Conservation (phyloP, 1,140 invertebrate species). For the Pinna nobilis region DNA sequence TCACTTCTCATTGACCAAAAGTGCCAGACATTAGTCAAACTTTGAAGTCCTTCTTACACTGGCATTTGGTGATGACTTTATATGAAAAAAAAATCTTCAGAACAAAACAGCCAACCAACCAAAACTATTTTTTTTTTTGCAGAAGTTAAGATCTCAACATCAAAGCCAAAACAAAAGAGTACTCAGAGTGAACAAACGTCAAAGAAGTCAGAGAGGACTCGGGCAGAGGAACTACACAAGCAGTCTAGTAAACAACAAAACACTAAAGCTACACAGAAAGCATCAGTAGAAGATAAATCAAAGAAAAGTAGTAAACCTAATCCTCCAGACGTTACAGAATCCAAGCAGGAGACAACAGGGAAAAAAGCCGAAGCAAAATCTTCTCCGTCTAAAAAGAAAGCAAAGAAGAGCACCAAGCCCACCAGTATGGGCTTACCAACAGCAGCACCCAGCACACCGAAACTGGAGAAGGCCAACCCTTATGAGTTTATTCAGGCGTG, state of each 20-base stretch:
- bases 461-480: conserved; percentile 67
- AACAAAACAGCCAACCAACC: too few relatives aligned
- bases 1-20: too few relatives aligned
- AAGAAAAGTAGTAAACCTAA: background rate
- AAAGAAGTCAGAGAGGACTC: too few relatives aligned
- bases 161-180: too few relatives aligned
- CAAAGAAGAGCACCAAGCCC: conserved; percentile 28
- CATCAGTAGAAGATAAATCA: conserved; percentile 11
- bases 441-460: conserved; percentile 50
- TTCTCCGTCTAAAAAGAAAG: background rate
- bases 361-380: background rate
- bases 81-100: too few relatives aligned
- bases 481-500: conserved; percentile 72
- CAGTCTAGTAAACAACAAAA: background rate
- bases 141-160: too few relatives aligned
- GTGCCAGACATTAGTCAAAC: too few relatives aligned
- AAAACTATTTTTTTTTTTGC: too few relatives aligned
- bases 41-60: too few relatives aligned
- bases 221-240: too few relatives aligned
- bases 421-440: conserved; percentile 51
- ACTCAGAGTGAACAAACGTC: too few relatives aligned
- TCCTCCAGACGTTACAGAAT: background rate
- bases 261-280: background rate
- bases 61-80: too few relatives aligned
- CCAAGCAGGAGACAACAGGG: background rate